These are phyloP conservation scores for Drosophila melanogaster DNA, from an alignment of 1,140 invertebrate genomes.

Conservation along the genomic window DNA sequence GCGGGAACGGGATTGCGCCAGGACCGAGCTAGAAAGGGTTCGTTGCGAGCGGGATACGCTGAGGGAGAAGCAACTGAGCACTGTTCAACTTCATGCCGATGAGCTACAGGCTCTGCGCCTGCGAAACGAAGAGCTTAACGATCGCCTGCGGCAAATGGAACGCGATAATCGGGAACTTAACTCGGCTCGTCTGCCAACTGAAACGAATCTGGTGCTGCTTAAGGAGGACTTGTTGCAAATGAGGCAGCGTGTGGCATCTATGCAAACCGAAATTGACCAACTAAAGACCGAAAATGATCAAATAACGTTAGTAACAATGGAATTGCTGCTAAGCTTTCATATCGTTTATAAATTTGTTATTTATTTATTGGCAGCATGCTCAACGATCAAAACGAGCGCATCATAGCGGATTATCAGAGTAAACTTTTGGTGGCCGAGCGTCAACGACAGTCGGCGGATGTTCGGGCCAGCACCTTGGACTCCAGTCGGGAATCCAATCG, in stretches of 20 bases:
- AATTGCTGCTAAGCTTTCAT: no score
- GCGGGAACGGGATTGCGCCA: constrained; percentile 73
- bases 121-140: constrained; percentile 58
- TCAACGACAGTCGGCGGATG: constrained; percentile 64
- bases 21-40: constrained; percentile 70
- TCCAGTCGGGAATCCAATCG: constrained; percentile 65
- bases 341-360: background rate
- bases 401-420: constrained; percentile 68
- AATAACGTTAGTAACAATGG: constrained; percentile 50
- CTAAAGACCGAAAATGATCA: constrained; percentile 60
- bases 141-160: constrained; percentile 63
- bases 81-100: constrained; percentile 61
- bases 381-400: constrained; percentile 81
- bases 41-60: constrained; percentile 74
- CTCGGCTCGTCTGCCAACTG: constrained; percentile 62
- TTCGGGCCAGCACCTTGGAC: constrained; percentile 57
- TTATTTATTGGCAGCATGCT: constrained; percentile 51
- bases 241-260: constrained; percentile 35
- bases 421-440: constrained; percentile 68
- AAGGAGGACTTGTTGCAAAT: constrained; percentile 69
- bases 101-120: constrained; percentile 61
- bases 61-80: constrained; percentile 67
- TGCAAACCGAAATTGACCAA: constrained; percentile 56
- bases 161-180: constrained; percentile 68
- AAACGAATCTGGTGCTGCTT: constrained; percentile 66